Evolutionary conservation across 2,888 invertebrate genomes (phyloP), one percentile per base, ranked within the genome.

Genomic region (Sphinx pinastri): DNA sequence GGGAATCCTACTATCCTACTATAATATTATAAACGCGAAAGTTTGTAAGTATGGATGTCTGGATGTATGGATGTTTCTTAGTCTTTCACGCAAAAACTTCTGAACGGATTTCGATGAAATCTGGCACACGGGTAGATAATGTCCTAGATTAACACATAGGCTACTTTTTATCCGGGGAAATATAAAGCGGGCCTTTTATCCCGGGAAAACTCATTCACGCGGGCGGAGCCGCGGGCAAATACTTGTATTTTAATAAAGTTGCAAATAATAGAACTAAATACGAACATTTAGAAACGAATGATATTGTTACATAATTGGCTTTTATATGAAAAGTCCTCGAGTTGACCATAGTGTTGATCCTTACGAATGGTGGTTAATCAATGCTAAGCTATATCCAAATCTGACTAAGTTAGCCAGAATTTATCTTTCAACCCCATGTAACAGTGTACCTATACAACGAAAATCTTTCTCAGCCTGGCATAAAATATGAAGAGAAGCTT

Each of bases 351-450:
- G n/a, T 12, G 13, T 5, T 13, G 16, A 54, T 13, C 67, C 67
- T 45, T 67, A 67, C 16, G 54, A 54, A 38, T 67, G 54, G 54
- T 67, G 54, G 54, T 16, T 52, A 8, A n/a, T 14, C 0, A 67
- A 67, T 45, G 52, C 25, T 7, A 25, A 67, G 45, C 45, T 55
- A 38, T 67, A 55, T 14, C 67, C 31, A n/a, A 55, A 52, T n/a
- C 31, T 54, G 4, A 16, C 16, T n/a, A 16, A 67, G 45, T 67
- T 67, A 16, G 67, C 67, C 0, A 14, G 12, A 7, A 54, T 67
- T 12, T 67, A 67, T 54, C 54, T 67, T 2, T 54, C 67, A 11
- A 55, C 67, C n/a, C 38, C 67, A 10, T 45, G 67, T 16, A 67
- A n/a, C 38, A 67, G 52, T 54, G 19, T n/a, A n/a, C n/a, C n/a